Base-by-base conservation (phyloP, 1,140 invertebrate species). In the Plodia interpunctella region DNA sequence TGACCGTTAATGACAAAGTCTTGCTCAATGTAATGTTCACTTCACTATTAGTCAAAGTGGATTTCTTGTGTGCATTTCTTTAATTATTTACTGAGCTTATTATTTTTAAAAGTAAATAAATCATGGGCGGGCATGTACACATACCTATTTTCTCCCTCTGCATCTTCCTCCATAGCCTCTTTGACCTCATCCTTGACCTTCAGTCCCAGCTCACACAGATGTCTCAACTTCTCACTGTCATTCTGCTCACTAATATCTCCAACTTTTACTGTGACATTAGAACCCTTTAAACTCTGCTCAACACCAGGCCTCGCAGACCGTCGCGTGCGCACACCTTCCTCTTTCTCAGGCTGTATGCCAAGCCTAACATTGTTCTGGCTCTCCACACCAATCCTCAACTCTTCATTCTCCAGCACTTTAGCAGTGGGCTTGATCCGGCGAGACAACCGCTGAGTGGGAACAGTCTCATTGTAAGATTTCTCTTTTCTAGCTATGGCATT, bases 401-500 rank as follows among this genome's bases (percentile, higher is more conserved):
- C 91, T 68, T 91, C 89, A 66, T 92, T 92, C 13, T 90, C 91
- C 4, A 92, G 69, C 13, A 92, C 87, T 73, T 92, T 92, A 4
- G 91, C 80, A 15, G 91, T 92, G 9, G 91, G 91, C 58, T 92
- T 92, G 15, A 92, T 92, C 52, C 91, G 83, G 3, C 92, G 78
- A 19, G 90, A 90, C 15, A 83, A 61, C 8, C 87, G 66, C 55
- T 80, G 76, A 0, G 78, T 75, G 6, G 76, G 74, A 32, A 63
- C 57, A 19, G 80, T 65, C 65, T 90, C 87, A 71, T 89, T 90
- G 57, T 90, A 91, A 6, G 84, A 88, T 59, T 92, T 92, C 63
- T 92, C 91, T 66, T 92, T 92, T 17, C 91, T 82, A 3, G 91
- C 91, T 62, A 92, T 92, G 4, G 91, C 91, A 76, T 90, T 92